A percentile compares a stretch with the other conserved stretches of the same genome.
Evolutionary conservation across 2,113 vertebrate genomes (phyloP).

Genomic region (Toxotes chatareus): DNA sequence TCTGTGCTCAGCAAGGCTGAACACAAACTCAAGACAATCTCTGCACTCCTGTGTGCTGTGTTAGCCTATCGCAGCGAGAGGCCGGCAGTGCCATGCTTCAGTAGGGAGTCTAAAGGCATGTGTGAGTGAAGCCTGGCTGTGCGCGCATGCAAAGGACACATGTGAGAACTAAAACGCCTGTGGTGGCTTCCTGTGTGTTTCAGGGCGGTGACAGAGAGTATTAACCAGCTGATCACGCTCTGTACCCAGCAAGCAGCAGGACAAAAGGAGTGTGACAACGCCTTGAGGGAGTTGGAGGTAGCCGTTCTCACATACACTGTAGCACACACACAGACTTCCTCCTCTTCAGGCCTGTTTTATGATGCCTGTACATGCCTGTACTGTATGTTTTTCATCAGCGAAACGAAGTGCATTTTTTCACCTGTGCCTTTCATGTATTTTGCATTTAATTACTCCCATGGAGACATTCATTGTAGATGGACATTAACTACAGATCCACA

Average conservation of each 20-base stretch:
- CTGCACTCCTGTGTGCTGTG: conserved; percentile 47
- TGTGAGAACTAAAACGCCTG: conserved; percentile 54
- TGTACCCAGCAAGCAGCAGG: conserved; percentile 99
- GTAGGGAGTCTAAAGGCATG: conserved; percentile 43
- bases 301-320: conserved; percentile 32
- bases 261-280: conserved; percentile 99
- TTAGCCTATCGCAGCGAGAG: conserved; percentile 49
- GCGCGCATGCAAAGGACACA: conserved; percentile 45
- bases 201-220: conserved; percentile 99
- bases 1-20: conserved; percentile 78
- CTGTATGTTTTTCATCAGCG: conserved; percentile 9
- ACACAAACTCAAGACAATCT: conserved; percentile 73
- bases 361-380: conserved; percentile 9
- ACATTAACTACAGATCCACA: not conserved
- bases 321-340: conserved; percentile 19
- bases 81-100: conserved; percentile 51
- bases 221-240: conserved; percentile 97
- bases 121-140: conserved; percentile 42
- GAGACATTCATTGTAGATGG: conserved; percentile 3
- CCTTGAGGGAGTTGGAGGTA: conserved; percentile 97
- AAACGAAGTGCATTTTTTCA: not conserved
- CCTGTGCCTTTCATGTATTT: conserved; percentile 15
- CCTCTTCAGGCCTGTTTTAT: conserved; percentile 16
- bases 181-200: conserved; percentile 64
- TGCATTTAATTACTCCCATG: conserved; percentile 4